phyloP scores from a whole-genome alignment of 2,113 vertebrate genomes.

The Oxyura jamaicensis region DNA sequence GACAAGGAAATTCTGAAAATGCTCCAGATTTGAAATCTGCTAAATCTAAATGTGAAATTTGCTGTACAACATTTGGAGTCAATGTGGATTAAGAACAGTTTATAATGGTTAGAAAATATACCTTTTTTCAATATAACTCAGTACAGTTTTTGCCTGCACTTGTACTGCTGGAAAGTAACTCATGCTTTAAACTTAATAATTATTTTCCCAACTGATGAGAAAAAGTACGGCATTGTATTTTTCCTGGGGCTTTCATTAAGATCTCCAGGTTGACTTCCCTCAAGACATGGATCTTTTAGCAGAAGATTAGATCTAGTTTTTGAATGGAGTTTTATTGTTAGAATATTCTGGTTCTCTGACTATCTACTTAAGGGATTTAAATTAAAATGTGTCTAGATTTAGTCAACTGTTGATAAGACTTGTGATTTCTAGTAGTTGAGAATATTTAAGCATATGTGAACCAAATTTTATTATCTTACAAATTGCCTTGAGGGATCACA shows the following conservation, averaged over 20 bases:
- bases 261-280: slow-evolving; percentile 14
- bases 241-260: slow-evolving; percentile 15
- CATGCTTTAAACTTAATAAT: neutral
- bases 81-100: neutral
- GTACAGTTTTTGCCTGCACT: neutral
- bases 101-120: neutral
- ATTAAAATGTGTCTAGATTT: neutral
- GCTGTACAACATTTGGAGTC: neutral
- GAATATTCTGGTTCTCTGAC: neutral
- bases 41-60: neutral
- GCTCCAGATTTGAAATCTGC: neutral
- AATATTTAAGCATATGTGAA: neutral
- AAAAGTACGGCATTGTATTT: slow-evolving; percentile 4
- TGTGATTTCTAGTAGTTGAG: neutral
- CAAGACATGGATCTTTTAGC: neutral
- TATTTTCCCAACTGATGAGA: slow-evolving; percentile 8
- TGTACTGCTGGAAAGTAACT: neutral
- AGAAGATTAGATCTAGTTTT: slow-evolving; percentile 20
- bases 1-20: neutral
- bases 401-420: neutral
- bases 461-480: neutral
- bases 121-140: neutral
- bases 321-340: neutral
- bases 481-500: neutral
- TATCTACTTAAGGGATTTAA: neutral